These are phyloP conservation scores for Trochalopteron elliotii DNA, from an alignment of 2,113 vertebrate genomes.

Conservation along the genomic window DNA sequence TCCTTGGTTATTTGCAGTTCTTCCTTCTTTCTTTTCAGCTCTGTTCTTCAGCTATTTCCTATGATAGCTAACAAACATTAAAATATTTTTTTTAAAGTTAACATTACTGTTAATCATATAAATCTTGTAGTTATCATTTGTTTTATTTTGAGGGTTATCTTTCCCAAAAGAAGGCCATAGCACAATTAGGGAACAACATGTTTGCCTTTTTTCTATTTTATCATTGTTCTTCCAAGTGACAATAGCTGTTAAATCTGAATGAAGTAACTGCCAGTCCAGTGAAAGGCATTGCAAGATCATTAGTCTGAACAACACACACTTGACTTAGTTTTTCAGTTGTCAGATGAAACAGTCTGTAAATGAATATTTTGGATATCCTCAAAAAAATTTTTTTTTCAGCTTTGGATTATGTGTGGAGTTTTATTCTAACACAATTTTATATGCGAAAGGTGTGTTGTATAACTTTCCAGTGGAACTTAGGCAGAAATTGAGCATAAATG, in stretches of 20 bases:
- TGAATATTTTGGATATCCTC: background rate
- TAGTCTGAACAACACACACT: background rate
- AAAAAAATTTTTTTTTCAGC: background rate
- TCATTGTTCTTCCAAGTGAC: background rate
- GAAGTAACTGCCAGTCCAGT: background rate
- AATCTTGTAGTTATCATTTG: background rate
- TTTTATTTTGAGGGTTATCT: background rate
- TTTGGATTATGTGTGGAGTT: background rate
- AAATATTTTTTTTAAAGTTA: background rate
- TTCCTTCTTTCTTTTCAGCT: background rate
- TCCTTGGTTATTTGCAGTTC: background rate
- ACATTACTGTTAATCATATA: background rate
- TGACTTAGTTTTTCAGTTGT: background rate
- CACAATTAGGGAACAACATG: background rate
- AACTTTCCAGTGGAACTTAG: background rate
- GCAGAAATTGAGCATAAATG: constrained; percentile 21
- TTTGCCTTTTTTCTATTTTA: background rate
- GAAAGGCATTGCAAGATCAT: background rate
- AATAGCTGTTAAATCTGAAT: constrained; percentile 5
- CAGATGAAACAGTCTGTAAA: background rate
- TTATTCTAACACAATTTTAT: constrained; percentile 1
- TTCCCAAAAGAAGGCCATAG: background rate
- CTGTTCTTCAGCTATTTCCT: background rate
- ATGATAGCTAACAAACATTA: background rate
- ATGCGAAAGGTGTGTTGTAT: background rate